phyloP scores from a whole-genome alignment of 2,797 vertebrate genomes.

The Cetoscarus ocellatus region DNA sequence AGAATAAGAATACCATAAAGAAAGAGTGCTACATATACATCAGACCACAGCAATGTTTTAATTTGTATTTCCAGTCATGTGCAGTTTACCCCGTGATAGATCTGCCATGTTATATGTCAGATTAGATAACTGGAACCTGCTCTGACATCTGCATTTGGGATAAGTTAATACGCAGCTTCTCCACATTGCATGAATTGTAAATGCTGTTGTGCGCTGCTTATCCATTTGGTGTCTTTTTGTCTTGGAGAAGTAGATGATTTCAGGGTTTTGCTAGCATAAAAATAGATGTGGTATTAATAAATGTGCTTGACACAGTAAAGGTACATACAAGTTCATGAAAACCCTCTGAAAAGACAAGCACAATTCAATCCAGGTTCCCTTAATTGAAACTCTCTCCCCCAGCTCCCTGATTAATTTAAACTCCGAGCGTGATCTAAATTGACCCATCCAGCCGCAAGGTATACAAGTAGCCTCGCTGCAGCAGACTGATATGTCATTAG shows the following conservation, averaged over 20 bases:
- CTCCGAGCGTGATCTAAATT: slow-evolving; percentile 77
- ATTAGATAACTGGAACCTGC: slow-evolving; percentile 89
- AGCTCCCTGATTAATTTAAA: slow-evolving; percentile 81
- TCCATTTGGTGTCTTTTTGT: not conserved
- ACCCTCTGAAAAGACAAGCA: slow-evolving; percentile 57
- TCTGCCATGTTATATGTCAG: slow-evolving; percentile 89
- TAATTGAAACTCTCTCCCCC: slow-evolving; percentile 80
- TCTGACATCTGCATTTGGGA: slow-evolving; percentile 87
- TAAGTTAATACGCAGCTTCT: slow-evolving; percentile 56
- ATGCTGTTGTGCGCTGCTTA: no score
- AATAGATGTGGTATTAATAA: slow-evolving; percentile 33
- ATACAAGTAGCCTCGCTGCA: slow-evolving; percentile 83
- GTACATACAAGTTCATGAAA: slow-evolving; percentile 66
- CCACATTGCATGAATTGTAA: slow-evolving; percentile 16
- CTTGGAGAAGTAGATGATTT: slow-evolving; percentile 3
- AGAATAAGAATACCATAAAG: no score
- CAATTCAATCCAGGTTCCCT: slow-evolving; percentile 76
- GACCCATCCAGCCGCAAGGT: slow-evolving; percentile 80
- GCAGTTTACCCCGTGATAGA: slow-evolving; percentile 85
- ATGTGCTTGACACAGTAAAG: slow-evolving; percentile 29
- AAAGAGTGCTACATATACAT: no score
- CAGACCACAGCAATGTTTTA: slow-evolving; percentile 20
- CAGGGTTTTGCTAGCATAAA: slow-evolving; percentile 16
- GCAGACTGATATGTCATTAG: slow-evolving; percentile 87
- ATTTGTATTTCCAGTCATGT: slow-evolving; percentile 79